phyloP scores from a whole-genome alignment of 1,140 invertebrate species.

The Neodiprion fabricii region DNA sequence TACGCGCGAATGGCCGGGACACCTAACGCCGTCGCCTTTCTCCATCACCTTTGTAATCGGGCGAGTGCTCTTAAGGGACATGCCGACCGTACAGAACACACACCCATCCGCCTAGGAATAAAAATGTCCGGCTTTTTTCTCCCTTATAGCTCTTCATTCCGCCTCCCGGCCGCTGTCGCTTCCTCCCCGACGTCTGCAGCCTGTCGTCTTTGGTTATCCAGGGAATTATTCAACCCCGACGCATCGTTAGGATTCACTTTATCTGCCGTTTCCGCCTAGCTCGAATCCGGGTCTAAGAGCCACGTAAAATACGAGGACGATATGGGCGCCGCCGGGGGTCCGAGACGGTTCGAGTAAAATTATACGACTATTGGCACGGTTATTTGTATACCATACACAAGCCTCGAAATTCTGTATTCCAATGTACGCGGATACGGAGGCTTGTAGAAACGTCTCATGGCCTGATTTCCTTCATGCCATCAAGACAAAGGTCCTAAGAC shows the following conservation, averaged over 20 bases:
- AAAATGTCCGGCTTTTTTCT: neutral
- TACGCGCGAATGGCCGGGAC: too few species aligned
- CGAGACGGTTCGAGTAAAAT: too few species aligned
- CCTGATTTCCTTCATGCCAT: too few species aligned
- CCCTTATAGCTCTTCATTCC: neutral
- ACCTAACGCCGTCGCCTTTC: neutral
- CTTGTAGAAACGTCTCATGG: too few species aligned
- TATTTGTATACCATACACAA: too few species aligned
- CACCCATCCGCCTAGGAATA: too few species aligned
- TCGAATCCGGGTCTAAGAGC: neutral
- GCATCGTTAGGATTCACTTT: constrained; percentile 3
- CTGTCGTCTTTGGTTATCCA: neutral
- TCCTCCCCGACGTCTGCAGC: neutral
- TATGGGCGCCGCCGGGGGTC: too few species aligned
- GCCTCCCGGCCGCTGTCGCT: too few species aligned
- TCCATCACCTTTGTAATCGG: neutral
- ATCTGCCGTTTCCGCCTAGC: constrained; percentile 6
- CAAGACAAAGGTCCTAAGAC: too few species aligned
- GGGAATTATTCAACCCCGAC: constrained; percentile 3
- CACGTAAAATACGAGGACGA: neutral
- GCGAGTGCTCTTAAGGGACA: neutral
- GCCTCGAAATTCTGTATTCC: too few species aligned
- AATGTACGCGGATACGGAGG: too few species aligned
- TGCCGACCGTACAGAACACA: neutral
- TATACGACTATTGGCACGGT: too few species aligned